Conservation (phyloP, 2,797 vertebrate genomes). For the Echiichthys vipera region DNA sequence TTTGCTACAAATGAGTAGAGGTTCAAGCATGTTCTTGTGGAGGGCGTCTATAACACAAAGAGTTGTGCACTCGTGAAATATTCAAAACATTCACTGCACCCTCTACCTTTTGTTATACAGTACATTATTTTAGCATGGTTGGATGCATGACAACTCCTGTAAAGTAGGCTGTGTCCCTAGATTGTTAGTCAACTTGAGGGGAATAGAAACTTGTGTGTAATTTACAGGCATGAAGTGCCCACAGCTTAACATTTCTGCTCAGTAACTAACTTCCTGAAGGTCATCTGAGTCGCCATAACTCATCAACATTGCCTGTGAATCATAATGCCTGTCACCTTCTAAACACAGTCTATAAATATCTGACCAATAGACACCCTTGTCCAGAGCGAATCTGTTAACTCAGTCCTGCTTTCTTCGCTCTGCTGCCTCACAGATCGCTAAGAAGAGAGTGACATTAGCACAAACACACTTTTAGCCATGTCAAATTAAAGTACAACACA, state of each 20-base stretch:
- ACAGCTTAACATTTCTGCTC: conserved; percentile 10
- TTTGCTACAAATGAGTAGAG: conserved; percentile 6
- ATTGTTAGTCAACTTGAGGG: neutral
- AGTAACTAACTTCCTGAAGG: conserved; percentile 49
- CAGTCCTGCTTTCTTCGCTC: neutral
- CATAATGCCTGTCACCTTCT: conserved; percentile 50
- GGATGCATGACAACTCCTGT: conserved; percentile 9
- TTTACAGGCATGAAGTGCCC: neutral
- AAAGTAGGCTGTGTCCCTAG: neutral
- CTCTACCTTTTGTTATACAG: neutral
- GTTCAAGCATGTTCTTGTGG: neutral
- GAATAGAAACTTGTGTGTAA: neutral
- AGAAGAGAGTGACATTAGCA: neutral
- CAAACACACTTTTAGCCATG: conserved; percentile 6
- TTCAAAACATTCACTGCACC: conserved; percentile 18
- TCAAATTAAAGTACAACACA: conserved; percentile 22
- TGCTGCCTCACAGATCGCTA: neutral
- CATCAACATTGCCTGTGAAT: conserved; percentile 48
- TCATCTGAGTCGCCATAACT: conserved; percentile 49
- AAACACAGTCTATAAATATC: conserved; percentile 57
- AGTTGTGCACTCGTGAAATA: neutral
- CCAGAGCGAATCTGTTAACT: conserved; percentile 15
- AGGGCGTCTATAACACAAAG: neutral
- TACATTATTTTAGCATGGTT: neutral
- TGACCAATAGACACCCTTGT: conserved; percentile 31